Conservation (phyloP, 2,797 vertebrate genomes). For the Orestias chungarensis region DNA sequence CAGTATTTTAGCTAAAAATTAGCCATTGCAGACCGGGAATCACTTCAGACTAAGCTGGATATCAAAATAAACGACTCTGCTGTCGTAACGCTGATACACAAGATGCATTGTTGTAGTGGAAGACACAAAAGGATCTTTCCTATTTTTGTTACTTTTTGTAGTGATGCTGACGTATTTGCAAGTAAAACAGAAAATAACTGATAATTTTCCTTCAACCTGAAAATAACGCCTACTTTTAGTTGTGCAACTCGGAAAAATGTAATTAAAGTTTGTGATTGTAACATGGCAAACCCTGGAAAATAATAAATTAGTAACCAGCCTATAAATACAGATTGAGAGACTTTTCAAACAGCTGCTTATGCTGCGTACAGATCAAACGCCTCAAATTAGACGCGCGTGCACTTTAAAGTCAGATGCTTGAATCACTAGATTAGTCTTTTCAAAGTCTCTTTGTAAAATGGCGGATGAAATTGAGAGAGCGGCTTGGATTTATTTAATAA, state of each 20-base stretch:
- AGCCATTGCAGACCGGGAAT: constrained; percentile 10
- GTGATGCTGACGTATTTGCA: neutral
- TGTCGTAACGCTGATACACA: neutral
- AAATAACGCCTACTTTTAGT: neutral
- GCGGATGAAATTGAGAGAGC: too few species aligned
- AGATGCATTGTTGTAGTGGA: neutral
- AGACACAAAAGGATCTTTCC: neutral
- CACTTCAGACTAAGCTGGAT: neutral
- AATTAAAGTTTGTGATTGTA: neutral
- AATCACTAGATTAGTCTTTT: too few species aligned
- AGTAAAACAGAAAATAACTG: neutral
- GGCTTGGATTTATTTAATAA: too few species aligned
- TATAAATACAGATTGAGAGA: neutral
- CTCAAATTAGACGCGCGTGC: too few species aligned
- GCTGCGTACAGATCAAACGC: too few species aligned
- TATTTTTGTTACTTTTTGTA: too few species aligned
- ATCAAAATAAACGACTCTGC: neutral
- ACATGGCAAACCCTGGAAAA: neutral
- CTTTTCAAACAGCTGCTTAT: neutral
- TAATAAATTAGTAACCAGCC: neutral
- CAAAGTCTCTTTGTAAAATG: too few species aligned
- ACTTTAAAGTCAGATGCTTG: too few species aligned
- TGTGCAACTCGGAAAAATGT: neutral
- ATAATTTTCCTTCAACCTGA: neutral
- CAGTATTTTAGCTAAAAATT: constrained; percentile 17